Evolutionary conservation across 64 coral and sea anemone species (phyloP).

Genomic region (Porites australiensis): DNA sequence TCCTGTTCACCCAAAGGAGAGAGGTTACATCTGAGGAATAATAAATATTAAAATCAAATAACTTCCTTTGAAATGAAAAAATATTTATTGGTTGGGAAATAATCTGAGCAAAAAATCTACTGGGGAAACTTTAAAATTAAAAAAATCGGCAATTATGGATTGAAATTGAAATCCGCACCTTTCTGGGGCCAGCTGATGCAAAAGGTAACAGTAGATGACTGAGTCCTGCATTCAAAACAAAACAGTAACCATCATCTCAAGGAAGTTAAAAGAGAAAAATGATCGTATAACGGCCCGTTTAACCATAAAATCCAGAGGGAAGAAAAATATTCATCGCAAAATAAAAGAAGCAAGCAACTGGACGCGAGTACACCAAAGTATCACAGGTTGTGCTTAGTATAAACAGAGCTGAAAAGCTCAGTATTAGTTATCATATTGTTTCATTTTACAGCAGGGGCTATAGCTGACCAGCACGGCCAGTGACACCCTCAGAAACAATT

Average conservation of each 20-base stretch:
- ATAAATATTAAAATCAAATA: not conserved
- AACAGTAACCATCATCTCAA: not conserved
- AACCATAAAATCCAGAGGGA: not conserved
- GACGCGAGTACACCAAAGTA: no score
- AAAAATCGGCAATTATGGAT: no score
- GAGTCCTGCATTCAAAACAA: conserved; percentile 6
- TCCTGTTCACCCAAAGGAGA: conserved; percentile 36
- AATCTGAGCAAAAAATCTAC: not conserved
- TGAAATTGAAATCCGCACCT: no score
- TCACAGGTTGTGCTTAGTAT: no score
- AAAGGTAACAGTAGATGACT: conserved; percentile 7
- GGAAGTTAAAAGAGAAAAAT: not conserved
- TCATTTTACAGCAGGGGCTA: no score
- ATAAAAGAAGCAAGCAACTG: no score
- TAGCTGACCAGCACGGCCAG: no score
- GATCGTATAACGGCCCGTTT: no score
- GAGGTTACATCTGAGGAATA: not conserved
- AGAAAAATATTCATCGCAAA: no score
- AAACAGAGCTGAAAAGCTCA: not conserved
- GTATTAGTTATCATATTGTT: not conserved
- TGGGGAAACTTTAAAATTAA: no score
- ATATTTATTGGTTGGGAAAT: no score
- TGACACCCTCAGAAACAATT: no score
- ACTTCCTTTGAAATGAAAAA: not conserved
- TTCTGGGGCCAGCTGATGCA: conserved; percentile 14